Percentiles rank a stretch among this genome's conserved stretches.
Conservation (phyloP, 2,888 invertebrate species). For the Drosophila phalerata region DNA sequence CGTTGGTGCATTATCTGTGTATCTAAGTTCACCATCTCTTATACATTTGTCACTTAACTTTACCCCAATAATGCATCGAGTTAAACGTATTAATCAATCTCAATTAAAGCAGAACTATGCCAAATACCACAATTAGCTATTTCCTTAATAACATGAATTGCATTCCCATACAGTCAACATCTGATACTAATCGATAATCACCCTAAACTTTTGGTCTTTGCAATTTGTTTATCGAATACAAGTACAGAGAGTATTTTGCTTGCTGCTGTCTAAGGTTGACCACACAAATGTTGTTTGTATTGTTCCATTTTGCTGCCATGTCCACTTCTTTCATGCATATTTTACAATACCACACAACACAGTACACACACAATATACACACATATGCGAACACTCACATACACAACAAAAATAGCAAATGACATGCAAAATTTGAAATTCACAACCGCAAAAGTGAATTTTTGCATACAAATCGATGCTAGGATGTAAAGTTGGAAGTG, state of each 20-base stretch:
- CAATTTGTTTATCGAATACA: conserved; percentile 27
- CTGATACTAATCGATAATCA: conserved; percentile 17
- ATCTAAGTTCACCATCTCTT: neutral
- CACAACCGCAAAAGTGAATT: conserved; percentile 51
- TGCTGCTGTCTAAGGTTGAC: conserved; percentile 10
- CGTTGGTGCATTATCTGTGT: neutral
- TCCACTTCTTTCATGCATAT: conserved; percentile 55
- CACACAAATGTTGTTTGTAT: conserved; percentile 36
- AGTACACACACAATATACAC: conserved; percentile 8
- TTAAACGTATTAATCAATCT: conserved; percentile 4
- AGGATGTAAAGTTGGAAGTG: conserved; percentile 46
- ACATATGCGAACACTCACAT: neutral
- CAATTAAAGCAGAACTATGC: neutral
- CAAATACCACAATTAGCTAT: conserved; percentile 3
- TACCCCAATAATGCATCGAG: neutral
- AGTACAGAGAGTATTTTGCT: neutral
- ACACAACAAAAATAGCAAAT: conserved; percentile 42
- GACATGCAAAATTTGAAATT: conserved; percentile 60
- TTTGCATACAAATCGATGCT: conserved; percentile 56
- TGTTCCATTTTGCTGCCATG: conserved; percentile 32
- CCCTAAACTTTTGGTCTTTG: conserved; percentile 12
- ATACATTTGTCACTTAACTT: neutral
- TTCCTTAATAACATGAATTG: neutral
- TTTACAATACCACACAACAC: conserved; percentile 38
- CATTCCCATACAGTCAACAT: neutral